Percentiles rank a stretch among this genome's conserved stretches.
These are phyloP conservation scores for Epistrophe eligans DNA, from an alignment of 2,888 invertebrate genomes.

Conservation along the genomic window DNA sequence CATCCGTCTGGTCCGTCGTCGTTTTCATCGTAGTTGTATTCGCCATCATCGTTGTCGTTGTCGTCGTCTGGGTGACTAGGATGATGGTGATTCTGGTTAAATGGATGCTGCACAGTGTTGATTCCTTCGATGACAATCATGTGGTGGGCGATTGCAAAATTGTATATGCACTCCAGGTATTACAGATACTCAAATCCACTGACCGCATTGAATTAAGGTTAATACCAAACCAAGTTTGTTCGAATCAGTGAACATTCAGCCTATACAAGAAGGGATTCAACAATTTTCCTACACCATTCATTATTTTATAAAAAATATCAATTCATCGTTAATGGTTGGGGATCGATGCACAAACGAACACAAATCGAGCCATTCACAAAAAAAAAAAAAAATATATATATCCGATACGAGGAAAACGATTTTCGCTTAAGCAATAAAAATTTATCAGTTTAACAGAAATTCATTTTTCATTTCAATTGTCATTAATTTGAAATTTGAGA, in stretches of 20 bases:
- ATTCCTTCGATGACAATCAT: constrained; percentile 57
- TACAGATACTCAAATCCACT: constrained; percentile 3
- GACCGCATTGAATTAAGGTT: constrained; percentile 39
- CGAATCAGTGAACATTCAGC: constrained; percentile 42
- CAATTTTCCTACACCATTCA: constrained; percentile 34
- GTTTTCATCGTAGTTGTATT: not conserved
- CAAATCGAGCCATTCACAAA: constrained; percentile 59
- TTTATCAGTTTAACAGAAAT: constrained; percentile 70
- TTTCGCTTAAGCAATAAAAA: constrained; percentile 63
- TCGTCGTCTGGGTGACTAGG: constrained; percentile 8
- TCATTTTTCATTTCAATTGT: constrained; percentile 72
- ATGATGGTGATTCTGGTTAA: constrained; percentile 26
- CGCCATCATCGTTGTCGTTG: no score
- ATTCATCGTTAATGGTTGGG: constrained; percentile 63
- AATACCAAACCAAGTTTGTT: constrained; percentile 1
- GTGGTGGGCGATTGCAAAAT: constrained; percentile 45
- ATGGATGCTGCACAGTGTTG: constrained; percentile 31
- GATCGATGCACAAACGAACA: constrained; percentile 43
- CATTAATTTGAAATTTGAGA: constrained; percentile 75
- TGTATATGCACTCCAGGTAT: constrained; percentile 19
- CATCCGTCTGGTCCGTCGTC: not conserved
- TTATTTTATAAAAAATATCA: constrained; percentile 44
- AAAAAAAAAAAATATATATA: not conserved
- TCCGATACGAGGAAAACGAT: constrained; percentile 53
- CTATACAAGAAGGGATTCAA: not conserved